Evolutionary conservation across 2,797 vertebrate genomes (phyloP), one percentile per base, ranked within the genome.

Genomic region (Geotria australis): DNA sequence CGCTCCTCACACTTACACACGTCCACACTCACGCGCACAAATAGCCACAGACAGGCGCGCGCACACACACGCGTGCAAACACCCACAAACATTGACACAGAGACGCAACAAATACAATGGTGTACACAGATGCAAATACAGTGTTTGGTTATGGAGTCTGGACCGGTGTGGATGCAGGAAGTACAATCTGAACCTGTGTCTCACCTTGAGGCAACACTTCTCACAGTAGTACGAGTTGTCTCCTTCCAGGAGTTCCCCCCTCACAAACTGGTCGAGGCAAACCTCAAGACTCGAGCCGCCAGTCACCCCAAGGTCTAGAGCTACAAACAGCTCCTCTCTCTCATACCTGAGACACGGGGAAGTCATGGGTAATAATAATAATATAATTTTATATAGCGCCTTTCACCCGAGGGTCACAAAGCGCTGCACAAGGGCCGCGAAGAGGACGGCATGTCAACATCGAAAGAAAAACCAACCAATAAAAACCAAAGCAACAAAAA

Each of bases 221-320:
- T 98, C 89, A 68, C 91, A 98, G 73, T 98, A 98, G 71, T 98
- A 98, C 0, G 91, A 86, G 47, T 98, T 98, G 68, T 84, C 95
- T 65, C 91, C 91, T 64, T 98, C 91, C 15, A 98, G 75, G 66
- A 96, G 85, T 67, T 98, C 91, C 60, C 89, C 91, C 69, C 91
- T 75, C 59, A 98, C 91, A 70, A 98, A 98, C 71, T 98, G 91
- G 70, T 98, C 91, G 64, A 98, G 70, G 6, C 86, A 96, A 68
- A 96, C 96, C 72, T 98, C 91, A 59, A 98, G 67, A 65, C 91
- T 98, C 66, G 96, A 89, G 67, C 91, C 96, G 2, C 89, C 91
- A 6, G 91, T 98, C 61, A 98, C 91, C 8, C 91, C 91, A 3
- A 96, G 74, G 70, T 98, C 96, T 67, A 98, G 69, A 46, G 91